A percentile compares a stretch with the other conserved stretches of the same genome.
Conservation (phyloP, 2,888 invertebrate species). For the Macrophya annulata region DNA sequence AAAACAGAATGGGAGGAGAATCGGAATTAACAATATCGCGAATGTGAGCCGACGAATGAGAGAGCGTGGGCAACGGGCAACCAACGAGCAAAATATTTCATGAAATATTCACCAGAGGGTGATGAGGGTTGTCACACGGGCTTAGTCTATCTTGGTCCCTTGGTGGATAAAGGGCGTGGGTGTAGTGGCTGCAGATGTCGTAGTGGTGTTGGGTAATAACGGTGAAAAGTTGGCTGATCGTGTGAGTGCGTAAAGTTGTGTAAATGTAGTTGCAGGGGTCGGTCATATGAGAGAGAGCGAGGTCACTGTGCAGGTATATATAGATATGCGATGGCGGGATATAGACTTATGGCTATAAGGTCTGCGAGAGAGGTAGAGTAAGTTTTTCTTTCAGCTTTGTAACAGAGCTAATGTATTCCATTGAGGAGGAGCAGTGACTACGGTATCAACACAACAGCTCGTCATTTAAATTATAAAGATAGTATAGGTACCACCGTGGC, state of each 20-base stretch:
- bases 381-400: slow-evolving; percentile 66
- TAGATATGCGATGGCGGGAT: background rate
- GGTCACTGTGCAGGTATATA: background rate
- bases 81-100: slow-evolving; percentile 50
- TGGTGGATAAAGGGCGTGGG: slow-evolving; percentile 31
- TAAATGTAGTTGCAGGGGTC: slow-evolving; percentile 22
- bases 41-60: slow-evolving; percentile 33
- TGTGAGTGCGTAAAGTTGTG: slow-evolving; percentile 29
- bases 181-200: background rate
- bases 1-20: background rate
- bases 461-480: slow-evolving; percentile 71
- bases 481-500: background rate
- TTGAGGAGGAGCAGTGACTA: slow-evolving; percentile 68
- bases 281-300: slow-evolving; percentile 17
- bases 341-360: slow-evolving; percentile 8
- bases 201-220: slow-evolving; percentile 35
- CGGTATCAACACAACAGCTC: slow-evolving; percentile 65
- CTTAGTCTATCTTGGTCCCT: slow-evolving; percentile 46
- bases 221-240: slow-evolving; percentile 31
- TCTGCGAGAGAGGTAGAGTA: slow-evolving; percentile 1
- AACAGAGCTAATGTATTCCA: slow-evolving; percentile 71
- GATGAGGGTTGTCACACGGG: slow-evolving; percentile 62
- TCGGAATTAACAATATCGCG: slow-evolving; percentile 27
- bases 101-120: slow-evolving; percentile 68
- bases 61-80: slow-evolving; percentile 27